Base-by-base conservation (phyloP, 2,797 vertebrate species). In the Poeciliopsis paucimaculata region DNA sequence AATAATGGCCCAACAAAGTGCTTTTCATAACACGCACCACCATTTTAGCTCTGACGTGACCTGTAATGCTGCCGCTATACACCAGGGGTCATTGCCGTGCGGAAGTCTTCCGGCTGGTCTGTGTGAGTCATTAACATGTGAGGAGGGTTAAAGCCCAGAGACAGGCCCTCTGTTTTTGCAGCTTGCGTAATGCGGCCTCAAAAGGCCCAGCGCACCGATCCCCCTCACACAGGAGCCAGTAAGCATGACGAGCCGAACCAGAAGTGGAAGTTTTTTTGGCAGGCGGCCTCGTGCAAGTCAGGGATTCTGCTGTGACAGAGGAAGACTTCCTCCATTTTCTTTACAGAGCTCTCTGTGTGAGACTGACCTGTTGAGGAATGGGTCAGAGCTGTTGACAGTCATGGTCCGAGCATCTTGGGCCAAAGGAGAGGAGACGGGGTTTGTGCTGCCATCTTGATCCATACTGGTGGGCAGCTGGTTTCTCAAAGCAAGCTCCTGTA, bases 381-480 rank as follows among this genome's bases (percentile, higher is more conserved):
- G 98, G 94, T 99, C 98, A 4, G 98, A 98, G 93, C 98, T 99
- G 96, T 98, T 99, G 94, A 97, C 97, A 36, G 98, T 99, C 98
- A 99, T 99, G 89, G 98, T 99, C 90, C 98, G 96, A 88, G 97
- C 95, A 70, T 99, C 98, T 92, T 99, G 98, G 91, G 97, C 96
- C 96, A 99, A 97, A 13, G 98, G 97, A 79, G 98, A 99, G 70
- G 98, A 98, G 75, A 99, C 97, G 0, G 97, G 96, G 93, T 98
- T 99, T 41, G 96, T 96, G 80, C 96, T 94, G 49, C 97, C 96
- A 12, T 99, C 98, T 93, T 98, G 98, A 89, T 99, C 98, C 97
- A 99, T 98, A 78, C 93, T 96, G 78, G 95, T 95, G 23, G 98
- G 98, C 84, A 99, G 94, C 93, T 99, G 98, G 93, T 97, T 99